Conservation (phyloP, 2,113 vertebrate species). For the Syrrhaptes paradoxus region DNA sequence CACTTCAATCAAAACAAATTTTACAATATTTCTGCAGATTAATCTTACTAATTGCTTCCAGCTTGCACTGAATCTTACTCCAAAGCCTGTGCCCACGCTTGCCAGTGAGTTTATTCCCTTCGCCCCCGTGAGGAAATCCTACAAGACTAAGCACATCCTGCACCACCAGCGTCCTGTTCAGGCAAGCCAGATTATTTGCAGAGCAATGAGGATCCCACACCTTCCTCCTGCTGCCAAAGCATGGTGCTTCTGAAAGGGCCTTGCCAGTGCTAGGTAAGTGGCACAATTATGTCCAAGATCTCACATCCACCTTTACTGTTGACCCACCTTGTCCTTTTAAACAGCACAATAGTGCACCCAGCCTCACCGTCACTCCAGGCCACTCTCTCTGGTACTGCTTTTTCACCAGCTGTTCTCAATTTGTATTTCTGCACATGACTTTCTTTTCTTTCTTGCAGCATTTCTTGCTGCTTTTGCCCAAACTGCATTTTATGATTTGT, state of each 20-base stretch:
- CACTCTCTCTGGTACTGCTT: not conserved
- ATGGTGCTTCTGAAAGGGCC: not conserved
- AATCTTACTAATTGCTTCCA: not conserved
- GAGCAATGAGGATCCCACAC: not conserved
- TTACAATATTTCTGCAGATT: not conserved
- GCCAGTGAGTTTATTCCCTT: not conserved
- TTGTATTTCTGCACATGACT: not conserved
- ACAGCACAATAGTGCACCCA: not conserved
- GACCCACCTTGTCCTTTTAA: not conserved
- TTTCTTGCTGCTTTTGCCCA: accelerated
- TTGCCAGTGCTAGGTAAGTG: not conserved
- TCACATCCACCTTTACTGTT: not conserved
- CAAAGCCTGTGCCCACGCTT: not conserved
- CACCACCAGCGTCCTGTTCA: not conserved
- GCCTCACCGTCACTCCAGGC: not conserved
- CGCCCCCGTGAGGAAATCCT: not conserved
- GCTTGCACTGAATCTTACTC: not conserved
- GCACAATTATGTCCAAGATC: not conserved
- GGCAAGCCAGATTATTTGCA: not conserved
- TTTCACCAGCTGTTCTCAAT: not conserved
- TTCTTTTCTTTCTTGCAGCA: not conserved
- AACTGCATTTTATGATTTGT: not conserved
- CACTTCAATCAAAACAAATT: not conserved
- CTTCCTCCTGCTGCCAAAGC: not conserved
- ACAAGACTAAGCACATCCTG: not conserved